phyloP scores from a whole-genome alignment of 2,797 vertebrate genomes.

The Pseudotriccus pelzelni region DNA sequence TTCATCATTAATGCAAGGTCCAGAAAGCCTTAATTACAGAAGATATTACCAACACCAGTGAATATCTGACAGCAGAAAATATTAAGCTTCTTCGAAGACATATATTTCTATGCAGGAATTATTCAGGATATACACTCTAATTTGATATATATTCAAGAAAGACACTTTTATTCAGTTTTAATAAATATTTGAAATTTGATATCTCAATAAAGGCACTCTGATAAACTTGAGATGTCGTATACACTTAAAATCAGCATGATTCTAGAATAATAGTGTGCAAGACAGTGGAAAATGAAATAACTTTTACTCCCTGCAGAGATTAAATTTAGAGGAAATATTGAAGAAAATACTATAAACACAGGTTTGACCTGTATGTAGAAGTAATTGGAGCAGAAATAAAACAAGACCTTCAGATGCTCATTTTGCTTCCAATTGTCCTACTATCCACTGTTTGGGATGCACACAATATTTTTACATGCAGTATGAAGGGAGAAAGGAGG shows the following conservation, averaged over 20 bases:
- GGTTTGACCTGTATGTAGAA: conserved; percentile 3
- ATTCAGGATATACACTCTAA: background rate
- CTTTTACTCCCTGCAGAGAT: background rate
- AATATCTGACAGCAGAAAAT: background rate
- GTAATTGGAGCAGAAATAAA: conserved; percentile 31
- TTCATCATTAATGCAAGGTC: background rate
- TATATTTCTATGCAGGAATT: background rate
- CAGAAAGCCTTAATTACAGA: background rate
- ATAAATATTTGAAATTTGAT: background rate
- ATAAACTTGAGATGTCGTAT: background rate
- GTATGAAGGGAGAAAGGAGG: background rate
- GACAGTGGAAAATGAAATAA: conserved; percentile 20
- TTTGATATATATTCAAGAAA: background rate
- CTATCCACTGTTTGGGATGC: background rate
- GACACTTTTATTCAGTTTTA: background rate
- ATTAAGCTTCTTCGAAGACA: background rate
- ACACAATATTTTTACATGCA: background rate
- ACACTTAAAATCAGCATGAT: background rate
- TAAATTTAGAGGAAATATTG: conserved; percentile 48
- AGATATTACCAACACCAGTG: background rate
- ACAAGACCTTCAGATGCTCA: background rate
- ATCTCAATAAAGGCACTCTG: background rate
- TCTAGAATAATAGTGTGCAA: background rate
- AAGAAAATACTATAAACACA: conserved; percentile 1
- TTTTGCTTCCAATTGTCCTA: background rate